These are phyloP conservation scores for Papilio demoleus DNA, from an alignment of 2,888 invertebrate genomes.

Conservation along the genomic window DNA sequence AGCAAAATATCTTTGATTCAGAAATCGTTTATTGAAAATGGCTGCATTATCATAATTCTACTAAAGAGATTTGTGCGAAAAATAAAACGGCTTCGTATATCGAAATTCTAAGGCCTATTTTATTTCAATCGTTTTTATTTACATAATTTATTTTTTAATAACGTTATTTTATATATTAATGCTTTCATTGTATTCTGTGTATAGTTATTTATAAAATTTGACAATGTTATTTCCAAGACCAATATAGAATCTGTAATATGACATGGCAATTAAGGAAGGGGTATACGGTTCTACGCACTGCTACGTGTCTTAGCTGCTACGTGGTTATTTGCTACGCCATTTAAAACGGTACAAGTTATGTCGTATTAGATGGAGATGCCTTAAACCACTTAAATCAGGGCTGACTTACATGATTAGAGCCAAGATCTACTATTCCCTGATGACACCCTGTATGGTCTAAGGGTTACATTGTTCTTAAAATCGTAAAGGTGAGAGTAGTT, in stretches of 20 bases:
- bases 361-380: neutral
- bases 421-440: too few relatives aligned
- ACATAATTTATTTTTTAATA: conserved; percentile 9
- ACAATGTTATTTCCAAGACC: too few relatives aligned
- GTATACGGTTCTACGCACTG: neutral
- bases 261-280: neutral
- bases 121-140: neutral
- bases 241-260: too few relatives aligned
- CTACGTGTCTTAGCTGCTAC: neutral
- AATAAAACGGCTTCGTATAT: conserved; percentile 27
- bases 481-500: too few relatives aligned
- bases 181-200: too few relatives aligned
- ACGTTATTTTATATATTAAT: too few relatives aligned
- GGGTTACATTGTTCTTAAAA: too few relatives aligned
- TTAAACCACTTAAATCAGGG: neutral
- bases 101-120: conserved; percentile 20
- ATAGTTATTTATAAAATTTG: too few relatives aligned
- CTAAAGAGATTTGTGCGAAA: conserved; percentile 80
- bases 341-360: neutral
- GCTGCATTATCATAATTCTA: conserved; percentile 81
- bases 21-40: conserved; percentile 82
- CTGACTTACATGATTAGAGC: too few relatives aligned
- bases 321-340: neutral
- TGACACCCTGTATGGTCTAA: too few relatives aligned
- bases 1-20: conserved; percentile 69